These are phyloP conservation scores for Morbakka virulenta DNA, from an alignment of 30 jellyfish, hydroid and myxozoan species.

Conservation along the genomic window DNA sequence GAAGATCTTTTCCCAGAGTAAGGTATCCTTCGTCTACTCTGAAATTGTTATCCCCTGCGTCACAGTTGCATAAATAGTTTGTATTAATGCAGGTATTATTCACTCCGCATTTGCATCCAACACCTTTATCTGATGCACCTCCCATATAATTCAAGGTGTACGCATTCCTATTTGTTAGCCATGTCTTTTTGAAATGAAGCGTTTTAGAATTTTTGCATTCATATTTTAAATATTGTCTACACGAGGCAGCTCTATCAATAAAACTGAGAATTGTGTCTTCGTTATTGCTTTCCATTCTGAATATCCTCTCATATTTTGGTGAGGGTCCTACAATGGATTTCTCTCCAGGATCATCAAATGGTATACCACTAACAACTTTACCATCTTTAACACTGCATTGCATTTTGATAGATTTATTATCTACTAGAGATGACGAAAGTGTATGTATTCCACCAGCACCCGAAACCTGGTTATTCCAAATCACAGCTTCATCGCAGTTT, in stretches of 20 bases:
- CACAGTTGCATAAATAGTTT: neutral
- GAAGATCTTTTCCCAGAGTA: neutral
- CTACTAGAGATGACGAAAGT: neutral
- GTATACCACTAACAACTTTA: neutral
- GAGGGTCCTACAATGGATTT: neutral
- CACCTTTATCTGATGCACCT: neutral
- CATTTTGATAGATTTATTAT: neutral
- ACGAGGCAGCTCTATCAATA: neutral
- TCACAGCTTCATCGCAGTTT: neutral
- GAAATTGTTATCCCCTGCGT: neutral
- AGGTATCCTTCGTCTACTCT: neutral
- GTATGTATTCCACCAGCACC: neutral
- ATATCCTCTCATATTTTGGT: neutral
- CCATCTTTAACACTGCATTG: neutral
- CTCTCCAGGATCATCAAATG: neutral
- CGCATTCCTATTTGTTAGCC: neutral
- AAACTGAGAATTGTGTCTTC: neutral
- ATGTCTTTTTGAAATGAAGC: neutral
- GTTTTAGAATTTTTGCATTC: neutral
- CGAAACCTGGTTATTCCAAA: neutral
- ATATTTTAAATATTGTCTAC: neutral
- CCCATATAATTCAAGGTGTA: neutral
- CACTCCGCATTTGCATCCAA: neutral
- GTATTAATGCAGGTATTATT: neutral
- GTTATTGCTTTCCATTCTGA: neutral